These are phyloP conservation scores for Dascillus cervinus DNA, from an alignment of 2,888 invertebrate species.

Conservation along the genomic window DNA sequence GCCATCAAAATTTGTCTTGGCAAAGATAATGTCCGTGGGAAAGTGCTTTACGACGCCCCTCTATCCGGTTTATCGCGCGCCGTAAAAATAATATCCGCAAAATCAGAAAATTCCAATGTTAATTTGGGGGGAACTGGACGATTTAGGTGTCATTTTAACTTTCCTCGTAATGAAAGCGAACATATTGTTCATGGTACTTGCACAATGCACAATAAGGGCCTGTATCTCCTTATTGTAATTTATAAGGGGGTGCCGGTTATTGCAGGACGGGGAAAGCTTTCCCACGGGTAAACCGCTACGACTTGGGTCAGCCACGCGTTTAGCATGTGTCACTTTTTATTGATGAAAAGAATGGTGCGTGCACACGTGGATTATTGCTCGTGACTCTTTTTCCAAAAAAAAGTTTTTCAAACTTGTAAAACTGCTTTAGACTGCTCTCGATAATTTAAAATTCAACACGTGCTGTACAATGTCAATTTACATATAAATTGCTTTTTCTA, in stretches of 20 bases:
- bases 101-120: too few relatives aligned
- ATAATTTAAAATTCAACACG: too few relatives aligned
- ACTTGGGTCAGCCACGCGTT: constrained; percentile 18
- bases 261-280: constrained; percentile 15
- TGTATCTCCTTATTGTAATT: constrained; percentile 10
- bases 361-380: too few relatives aligned
- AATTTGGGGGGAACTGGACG: too few relatives aligned
- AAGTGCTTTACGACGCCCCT: not conserved
- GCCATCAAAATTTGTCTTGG: constrained; percentile 14
- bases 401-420: too few relatives aligned
- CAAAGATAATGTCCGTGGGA: constrained; percentile 12
- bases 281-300: constrained; percentile 17
- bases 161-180: constrained; percentile 9
- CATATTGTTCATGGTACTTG: constrained; percentile 23
- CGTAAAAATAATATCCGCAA: constrained; percentile 1
- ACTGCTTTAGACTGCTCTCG: too few relatives aligned
- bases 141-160: constrained; percentile 9
- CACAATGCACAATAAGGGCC: constrained; percentile 15
- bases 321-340: constrained; percentile 14
- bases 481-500: too few relatives aligned
- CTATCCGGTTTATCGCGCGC: not conserved
- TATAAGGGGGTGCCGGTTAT: constrained; percentile 12
- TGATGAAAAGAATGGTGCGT: too few relatives aligned
- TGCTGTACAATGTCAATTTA: too few relatives aligned
- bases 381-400: too few relatives aligned